Base-by-base conservation (phyloP, 1,140 invertebrate species). In the Bombus terrestris region DNA sequence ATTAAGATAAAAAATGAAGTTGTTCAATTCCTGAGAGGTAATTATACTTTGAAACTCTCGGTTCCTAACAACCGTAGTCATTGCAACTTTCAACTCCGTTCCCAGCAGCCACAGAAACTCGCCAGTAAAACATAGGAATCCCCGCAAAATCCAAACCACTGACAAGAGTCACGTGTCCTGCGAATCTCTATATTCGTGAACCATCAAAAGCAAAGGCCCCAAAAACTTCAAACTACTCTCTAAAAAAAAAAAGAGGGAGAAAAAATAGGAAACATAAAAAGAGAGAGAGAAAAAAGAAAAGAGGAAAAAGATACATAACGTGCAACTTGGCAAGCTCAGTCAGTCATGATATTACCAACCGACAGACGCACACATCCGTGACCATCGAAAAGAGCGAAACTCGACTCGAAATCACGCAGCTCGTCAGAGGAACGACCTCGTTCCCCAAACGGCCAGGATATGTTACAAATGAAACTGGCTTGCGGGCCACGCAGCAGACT, bases 401-500 rank as follows among this genome's bases (percentile, higher is more conserved):
- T n/a, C 39, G 37, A 43, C 39, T 43, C 41, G 39, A n/a, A 78
- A 78, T 78, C 62, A 77, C 35, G 59, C n/a, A 6, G 59, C 37
- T 43, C 76, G 76, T 78, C 76, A 32, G 28, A 64, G 59, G 18
- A 22, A 39, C n/a, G 28, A 53, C 28, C 39, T 43, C 28, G 47
- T 81, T 39, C 35, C 28, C 68, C 8, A 39, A 81, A 81, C 71
- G 68, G 79, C 4, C 79, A n/a, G 79, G 68, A 81, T 53, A 43
- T 15, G 68, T n/a, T 43, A 43, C 66, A 81, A 73, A 81, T 73
- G 80, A 81, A 73, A 81, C 80, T 6, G 6, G 47, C 68, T 69
- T 43, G 66, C 79, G 6, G 18, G 18, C 35, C 41, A 47, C 62
- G 62, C 43, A 25, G 32, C 68, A 10, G 64, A 47, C 32, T 72